phyloP scores from a whole-genome alignment of 1,140 invertebrate species.

The Pachypeltis micranthus region DNA sequence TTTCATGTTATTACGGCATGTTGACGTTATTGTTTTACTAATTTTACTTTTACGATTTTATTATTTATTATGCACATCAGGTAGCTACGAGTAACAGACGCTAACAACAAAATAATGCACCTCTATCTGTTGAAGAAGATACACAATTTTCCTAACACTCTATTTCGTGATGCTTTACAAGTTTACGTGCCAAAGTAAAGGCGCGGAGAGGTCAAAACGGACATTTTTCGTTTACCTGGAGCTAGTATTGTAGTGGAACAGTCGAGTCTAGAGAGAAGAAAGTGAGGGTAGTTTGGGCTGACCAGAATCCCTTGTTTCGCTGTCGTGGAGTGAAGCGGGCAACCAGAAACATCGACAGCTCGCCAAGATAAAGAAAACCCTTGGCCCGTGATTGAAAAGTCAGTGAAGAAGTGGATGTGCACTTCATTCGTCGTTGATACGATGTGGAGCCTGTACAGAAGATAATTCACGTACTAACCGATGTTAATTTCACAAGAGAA shows the following conservation, averaged over 20 bases:
- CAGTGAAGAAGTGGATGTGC: conserved; percentile 51
- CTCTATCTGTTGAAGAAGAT: too few species aligned
- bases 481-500: background rate
- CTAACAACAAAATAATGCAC: too few species aligned
- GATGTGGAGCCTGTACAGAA: conserved; percentile 40
- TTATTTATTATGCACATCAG: too few species aligned
- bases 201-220: too few species aligned
- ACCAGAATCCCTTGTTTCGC: conserved; percentile 43
- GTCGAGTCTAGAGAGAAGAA: conserved; percentile 49
- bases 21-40: too few species aligned
- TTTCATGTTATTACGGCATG: too few species aligned
- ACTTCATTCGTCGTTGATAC: conserved; percentile 47
- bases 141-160: too few species aligned
- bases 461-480: background rate
- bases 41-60: too few species aligned
- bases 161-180: too few species aligned
- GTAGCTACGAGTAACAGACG: too few species aligned
- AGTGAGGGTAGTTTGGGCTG: conserved; percentile 56
- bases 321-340: conserved; percentile 48
- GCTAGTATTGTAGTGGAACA: conserved; percentile 53
- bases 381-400: conserved; percentile 50
- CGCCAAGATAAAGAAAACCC: conserved; percentile 54
- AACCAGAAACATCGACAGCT: conserved; percentile 51
- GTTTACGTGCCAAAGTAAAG: too few species aligned
- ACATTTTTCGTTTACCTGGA: too few species aligned